Conservation (phyloP, 23 tunicate genomes). For the Aplidium turbinatum region DNA sequence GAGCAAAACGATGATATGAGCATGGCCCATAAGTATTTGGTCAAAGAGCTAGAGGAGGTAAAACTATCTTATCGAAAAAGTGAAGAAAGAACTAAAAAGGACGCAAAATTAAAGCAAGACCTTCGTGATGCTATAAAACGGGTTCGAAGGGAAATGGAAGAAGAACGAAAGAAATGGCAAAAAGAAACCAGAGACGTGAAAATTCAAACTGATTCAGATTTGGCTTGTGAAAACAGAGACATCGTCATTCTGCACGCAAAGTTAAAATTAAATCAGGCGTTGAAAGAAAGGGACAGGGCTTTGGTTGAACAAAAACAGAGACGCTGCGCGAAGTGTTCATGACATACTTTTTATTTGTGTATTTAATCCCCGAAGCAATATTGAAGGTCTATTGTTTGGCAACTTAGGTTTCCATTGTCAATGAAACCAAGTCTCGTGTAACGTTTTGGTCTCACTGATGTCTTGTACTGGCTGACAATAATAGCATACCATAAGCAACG, state of each 20-base stretch:
- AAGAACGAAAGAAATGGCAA: slow-evolving; percentile 54
- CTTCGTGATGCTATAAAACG: slow-evolving; percentile 72
- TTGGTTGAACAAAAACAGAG: slow-evolving; percentile 34
- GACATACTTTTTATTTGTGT: no score
- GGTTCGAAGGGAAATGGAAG: slow-evolving; percentile 76
- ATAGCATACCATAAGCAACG: no score
- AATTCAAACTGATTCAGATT: slow-evolving; percentile 81
- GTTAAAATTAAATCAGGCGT: slow-evolving; percentile 75
- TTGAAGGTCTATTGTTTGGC: no score
- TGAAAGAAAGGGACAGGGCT: slow-evolving; percentile 74
- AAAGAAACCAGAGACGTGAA: slow-evolving; percentile 60
- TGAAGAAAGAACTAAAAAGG: slow-evolving; percentile 78
- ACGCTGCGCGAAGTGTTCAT: not conserved
- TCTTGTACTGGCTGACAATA: no score
- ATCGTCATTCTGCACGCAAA: slow-evolving; percentile 82
- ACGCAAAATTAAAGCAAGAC: slow-evolving; percentile 71
- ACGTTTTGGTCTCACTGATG: no score
- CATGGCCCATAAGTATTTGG: slow-evolving; percentile 68
- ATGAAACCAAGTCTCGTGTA: no score
- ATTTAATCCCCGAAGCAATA: no score
- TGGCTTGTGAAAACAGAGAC: slow-evolving; percentile 79
- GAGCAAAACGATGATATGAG: slow-evolving; percentile 61
- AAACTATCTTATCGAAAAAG: slow-evolving; percentile 51
- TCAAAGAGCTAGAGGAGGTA: slow-evolving; percentile 62
- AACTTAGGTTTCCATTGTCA: no score